phyloP scores from a whole-genome alignment of 2,113 vertebrate species.

The Ctenomys sociabilis region DNA sequence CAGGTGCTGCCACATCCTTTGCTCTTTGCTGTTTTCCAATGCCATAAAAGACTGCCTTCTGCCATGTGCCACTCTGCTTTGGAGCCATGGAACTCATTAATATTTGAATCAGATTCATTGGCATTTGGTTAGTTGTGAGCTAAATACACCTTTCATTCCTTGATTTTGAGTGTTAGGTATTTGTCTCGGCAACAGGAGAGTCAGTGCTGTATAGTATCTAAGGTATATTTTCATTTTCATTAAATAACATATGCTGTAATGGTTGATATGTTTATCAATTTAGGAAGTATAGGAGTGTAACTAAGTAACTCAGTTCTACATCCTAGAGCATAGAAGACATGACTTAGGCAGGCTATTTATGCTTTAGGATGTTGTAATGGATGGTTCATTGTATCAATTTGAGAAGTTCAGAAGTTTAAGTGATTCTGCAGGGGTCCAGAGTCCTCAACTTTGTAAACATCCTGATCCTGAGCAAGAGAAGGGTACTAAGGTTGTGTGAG shows the following conservation, averaged over 20 bases:
- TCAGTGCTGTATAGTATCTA: background rate
- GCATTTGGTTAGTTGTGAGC: too few species aligned
- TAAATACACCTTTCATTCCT: too few species aligned
- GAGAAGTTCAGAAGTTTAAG: background rate
- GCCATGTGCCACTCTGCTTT: too few species aligned
- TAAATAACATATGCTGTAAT: background rate
- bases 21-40: too few species aligned
- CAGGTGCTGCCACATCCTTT: too few species aligned
- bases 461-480: background rate
- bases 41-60: too few species aligned
- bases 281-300: background rate
- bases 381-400: background rate
- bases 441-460: background rate
- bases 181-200: too few species aligned
- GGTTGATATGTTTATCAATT: background rate
- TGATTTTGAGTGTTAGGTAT: too few species aligned
- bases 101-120: too few species aligned
- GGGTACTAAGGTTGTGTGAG: background rate
- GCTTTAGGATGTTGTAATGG: background rate
- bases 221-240: constrained; percentile 29
- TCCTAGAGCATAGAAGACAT: background rate
- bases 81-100: too few species aligned
- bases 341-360: background rate
- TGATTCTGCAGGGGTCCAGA: background rate
- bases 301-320: background rate